phyloP scores from a whole-genome alignment of 2,888 invertebrate species.

The Chrysodeixis includens region DNA sequence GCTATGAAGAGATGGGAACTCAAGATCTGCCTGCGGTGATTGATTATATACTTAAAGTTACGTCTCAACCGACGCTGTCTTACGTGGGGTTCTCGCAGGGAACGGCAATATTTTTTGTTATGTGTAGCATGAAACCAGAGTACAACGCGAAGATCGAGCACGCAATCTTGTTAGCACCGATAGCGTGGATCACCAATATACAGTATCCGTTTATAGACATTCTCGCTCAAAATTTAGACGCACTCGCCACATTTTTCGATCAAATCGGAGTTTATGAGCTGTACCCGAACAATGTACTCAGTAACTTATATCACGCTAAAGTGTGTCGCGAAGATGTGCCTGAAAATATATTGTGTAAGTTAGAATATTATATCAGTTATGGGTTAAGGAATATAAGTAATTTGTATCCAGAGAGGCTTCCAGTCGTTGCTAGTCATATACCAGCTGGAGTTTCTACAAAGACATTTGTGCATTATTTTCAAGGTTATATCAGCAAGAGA shows the following conservation, averaged over 20 bases:
- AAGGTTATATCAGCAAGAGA: conserved; percentile 72
- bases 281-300: conserved; percentile 67
- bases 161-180: conserved; percentile 80
- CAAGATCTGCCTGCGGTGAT: conserved; percentile 78
- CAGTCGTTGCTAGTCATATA: conserved; percentile 77
- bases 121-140: conserved; percentile 77
- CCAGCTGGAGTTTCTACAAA: conserved; percentile 78
- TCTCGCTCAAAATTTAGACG: conserved; percentile 64
- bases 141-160: conserved; percentile 79
- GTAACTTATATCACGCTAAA: conserved; percentile 70
- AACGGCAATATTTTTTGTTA: conserved; percentile 78
- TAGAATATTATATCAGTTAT: conserved; percentile 74
- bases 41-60: conserved; percentile 74
- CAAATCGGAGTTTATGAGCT: conserved; percentile 72
- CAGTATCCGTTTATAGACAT: conserved; percentile 73
- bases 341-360: conserved; percentile 70
- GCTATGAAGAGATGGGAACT: conserved; percentile 83
- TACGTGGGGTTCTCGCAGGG: conserved; percentile 85
- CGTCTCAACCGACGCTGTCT: conserved; percentile 67
- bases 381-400: conserved; percentile 73
- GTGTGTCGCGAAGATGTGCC: conserved; percentile 68
- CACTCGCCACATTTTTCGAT: conserved; percentile 63
- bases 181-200: conserved; percentile 73
- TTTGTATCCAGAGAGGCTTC: conserved; percentile 70
- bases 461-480: conserved; percentile 78